Base-by-base conservation (phyloP, 2,113 vertebrate species). In the Podocnemis expansa region DNA sequence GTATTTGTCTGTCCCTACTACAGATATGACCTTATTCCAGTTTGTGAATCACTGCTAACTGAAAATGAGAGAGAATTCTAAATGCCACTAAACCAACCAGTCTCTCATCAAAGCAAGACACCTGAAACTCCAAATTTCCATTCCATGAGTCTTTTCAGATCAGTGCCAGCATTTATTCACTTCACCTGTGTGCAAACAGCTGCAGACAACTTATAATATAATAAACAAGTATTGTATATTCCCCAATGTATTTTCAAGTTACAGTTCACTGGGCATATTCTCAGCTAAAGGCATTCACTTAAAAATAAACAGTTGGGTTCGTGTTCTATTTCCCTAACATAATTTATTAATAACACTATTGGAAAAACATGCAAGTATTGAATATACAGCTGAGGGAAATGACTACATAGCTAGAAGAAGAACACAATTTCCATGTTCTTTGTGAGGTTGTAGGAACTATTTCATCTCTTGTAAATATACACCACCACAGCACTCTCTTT, bases 291-390 rank as follows among this genome's bases (percentile, higher is more conserved):
- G 38, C 2, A 79, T 88, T 91, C 45, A 82, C 92, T 95, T 70
- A 17, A 85, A 73, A 82, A 70, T 45, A 95, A 89, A 80, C 0
- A 0, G 76, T 91, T 85, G 3, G 13, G n/a, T 90, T 91, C 82
- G 90, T 89, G 22, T 82, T 96, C 93, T 87, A 25, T 92, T 94
- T 92, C 19, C 86, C 67, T 76, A 78, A 56, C 9, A 13, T 92
- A 93, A 54, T 10, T 82, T 90, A 60, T 75, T 84, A 85, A 17
- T 58, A 54, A 76, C 43, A 4, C 54, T 90, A 80, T 91, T 85
- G 78, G 92, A 58, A 91, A 31, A 27, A 73, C n/a, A 82, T 56
- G 12, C 76, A 93, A 84, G 1, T n/a, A 13, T 19, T 76, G 43
- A 82, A 4, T 55, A 47, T 22, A 6, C 2, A 3, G 38, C 56